phyloP scores from a whole-genome alignment of 1,140 invertebrate genomes.

The Pseudomyrmex gracilis region DNA sequence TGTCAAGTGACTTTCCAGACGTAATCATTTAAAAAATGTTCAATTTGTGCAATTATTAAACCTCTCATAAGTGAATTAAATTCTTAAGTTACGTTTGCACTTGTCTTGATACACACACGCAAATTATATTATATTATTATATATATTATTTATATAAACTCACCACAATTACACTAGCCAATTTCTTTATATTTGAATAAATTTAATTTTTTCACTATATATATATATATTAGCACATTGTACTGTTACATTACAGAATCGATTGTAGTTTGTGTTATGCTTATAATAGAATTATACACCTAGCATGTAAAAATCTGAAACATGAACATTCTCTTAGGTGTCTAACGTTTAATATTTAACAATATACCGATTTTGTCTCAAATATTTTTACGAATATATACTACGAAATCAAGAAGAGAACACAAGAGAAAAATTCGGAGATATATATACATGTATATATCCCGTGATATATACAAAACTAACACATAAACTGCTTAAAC shows the following conservation, averaged over 20 bases:
- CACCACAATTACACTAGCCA: neutral
- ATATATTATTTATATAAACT: conserved; percentile 29
- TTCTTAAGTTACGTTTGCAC: conserved; percentile 16
- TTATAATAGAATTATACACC: conserved; percentile 40
- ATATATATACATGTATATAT: conserved; percentile 35
- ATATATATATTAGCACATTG: neutral
- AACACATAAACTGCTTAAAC: conserved; percentile 48
- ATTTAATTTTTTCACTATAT: conserved; percentile 20
- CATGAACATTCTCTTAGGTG: conserved; percentile 63
- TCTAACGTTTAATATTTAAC: conserved; percentile 60
- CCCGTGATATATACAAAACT: conserved; percentile 62
- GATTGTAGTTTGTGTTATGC: neutral
- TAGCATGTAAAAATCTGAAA: conserved; percentile 66
- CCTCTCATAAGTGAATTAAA: conserved; percentile 17
- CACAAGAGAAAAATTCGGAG: conserved; percentile 13
- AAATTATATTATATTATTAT: too few species aligned
- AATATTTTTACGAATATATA: conserved; percentile 31
- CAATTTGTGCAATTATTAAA: conserved; percentile 21
- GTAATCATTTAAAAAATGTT: conserved; percentile 25
- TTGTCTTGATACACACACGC: conserved; percentile 3
- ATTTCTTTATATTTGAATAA: conserved; percentile 10
- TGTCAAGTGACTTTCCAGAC: neutral
- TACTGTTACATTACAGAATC: neutral
- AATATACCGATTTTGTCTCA: conserved; percentile 44
- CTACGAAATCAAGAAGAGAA: conserved; percentile 46